Evolutionary conservation across 2,888 invertebrate species (phyloP).

Genomic region (Hydrotaea cyrtoneurina): DNA sequence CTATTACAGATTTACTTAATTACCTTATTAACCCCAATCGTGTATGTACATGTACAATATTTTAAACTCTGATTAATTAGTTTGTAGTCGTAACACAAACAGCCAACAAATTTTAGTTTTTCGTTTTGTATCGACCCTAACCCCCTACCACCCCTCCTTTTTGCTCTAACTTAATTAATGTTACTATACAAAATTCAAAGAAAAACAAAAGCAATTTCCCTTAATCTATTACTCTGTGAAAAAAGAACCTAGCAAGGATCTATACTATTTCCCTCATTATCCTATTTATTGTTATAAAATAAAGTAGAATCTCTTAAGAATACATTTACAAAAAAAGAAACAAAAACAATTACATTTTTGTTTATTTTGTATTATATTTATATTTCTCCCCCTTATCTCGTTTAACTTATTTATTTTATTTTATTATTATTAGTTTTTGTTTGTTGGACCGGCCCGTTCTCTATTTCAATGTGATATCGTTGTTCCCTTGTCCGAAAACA

Average conservation of each 20-base stretch:
- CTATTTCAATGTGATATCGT: too few species aligned
- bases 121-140: neutral
- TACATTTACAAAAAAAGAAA: slow-evolving; percentile 20
- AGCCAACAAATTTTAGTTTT: slow-evolving; percentile 45
- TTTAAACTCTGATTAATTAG: slow-evolving; percentile 4
- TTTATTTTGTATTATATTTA: neutral
- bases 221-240: slow-evolving; percentile 2
- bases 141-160: neutral
- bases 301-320: slow-evolving; percentile 61
- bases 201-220: slow-evolving; percentile 22
- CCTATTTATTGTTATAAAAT: slow-evolving; percentile 67
- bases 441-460: too few species aligned
- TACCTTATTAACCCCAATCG: neutral
- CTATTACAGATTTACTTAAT: slow-evolving; percentile 5
- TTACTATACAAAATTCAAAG: neutral
- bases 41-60: neutral
- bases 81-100: neutral
- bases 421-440: neutral
- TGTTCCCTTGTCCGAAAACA: too few species aligned
- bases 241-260: slow-evolving; percentile 8
- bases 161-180: slow-evolving; percentile 7
- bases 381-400: neutral
- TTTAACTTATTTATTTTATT: too few species aligned
- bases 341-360: slow-evolving; percentile 18
- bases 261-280: slow-evolving; percentile 56